A percentile compares a stretch with the other conserved stretches of the same genome.
phyloP scores from a whole-genome alignment of 2,888 invertebrate genomes.

The Eueremaeus valkanovi region DNA sequence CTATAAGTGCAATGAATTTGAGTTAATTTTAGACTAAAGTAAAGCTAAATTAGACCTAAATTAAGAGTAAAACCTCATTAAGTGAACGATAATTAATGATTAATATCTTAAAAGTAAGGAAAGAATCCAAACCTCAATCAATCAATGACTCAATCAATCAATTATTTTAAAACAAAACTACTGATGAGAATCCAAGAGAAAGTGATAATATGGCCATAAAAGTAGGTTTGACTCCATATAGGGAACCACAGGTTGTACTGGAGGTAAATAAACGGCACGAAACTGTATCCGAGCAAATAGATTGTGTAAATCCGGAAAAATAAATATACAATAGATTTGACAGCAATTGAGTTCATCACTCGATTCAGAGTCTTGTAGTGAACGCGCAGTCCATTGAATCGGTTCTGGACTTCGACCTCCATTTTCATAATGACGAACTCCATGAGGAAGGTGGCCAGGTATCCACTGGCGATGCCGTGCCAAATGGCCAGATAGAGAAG shows the following conservation, averaged over 20 bases:
- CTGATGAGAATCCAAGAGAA: slow-evolving; percentile 43
- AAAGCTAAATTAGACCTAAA: too few species aligned
- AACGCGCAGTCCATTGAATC: not conserved
- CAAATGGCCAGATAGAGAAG: slow-evolving; percentile 84
- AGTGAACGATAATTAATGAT: too few species aligned
- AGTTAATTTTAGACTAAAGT: too few species aligned
- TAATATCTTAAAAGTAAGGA: too few species aligned
- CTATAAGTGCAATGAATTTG: too few species aligned
- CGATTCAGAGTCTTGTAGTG: not conserved
- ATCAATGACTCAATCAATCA: not conserved
- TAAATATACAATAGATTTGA: slow-evolving; percentile 35
- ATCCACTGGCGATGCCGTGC: slow-evolving; percentile 93
- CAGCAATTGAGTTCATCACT: not conserved
- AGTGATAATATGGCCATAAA: slow-evolving; percentile 45
- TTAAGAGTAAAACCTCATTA: too few species aligned
- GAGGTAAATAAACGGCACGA: slow-evolving; percentile 45
- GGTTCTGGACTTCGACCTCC: slow-evolving; percentile 67
- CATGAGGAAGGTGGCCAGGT: slow-evolving; percentile 84
- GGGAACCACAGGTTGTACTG: slow-evolving; percentile 43
- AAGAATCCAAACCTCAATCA: too few species aligned
- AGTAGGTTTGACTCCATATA: slow-evolving; percentile 42
- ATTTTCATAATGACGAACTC: slow-evolving; percentile 82
- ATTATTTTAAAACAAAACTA: not conserved
- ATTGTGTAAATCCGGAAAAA: slow-evolving; percentile 39
- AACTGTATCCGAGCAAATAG: slow-evolving; percentile 45